These are phyloP conservation scores for Drosophila bunnanda DNA, from an alignment of 2,888 invertebrate species.

Conservation along the genomic window DNA sequence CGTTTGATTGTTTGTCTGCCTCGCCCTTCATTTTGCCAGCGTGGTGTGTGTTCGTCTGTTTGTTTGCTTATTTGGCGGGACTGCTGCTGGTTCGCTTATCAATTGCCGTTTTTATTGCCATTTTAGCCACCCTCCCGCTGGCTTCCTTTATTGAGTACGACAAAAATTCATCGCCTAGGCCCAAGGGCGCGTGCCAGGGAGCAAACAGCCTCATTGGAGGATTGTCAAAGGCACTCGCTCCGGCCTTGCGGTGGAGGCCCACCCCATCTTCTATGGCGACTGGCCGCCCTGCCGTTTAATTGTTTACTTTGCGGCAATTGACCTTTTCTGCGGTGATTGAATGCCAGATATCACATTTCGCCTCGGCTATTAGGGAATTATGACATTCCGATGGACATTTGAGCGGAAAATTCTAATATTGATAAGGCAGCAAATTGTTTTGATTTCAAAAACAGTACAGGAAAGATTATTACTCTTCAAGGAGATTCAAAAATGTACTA, in stretches of 20 bases:
- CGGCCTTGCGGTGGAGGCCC: slow-evolving; percentile 23
- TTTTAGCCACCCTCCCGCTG: slow-evolving; percentile 57
- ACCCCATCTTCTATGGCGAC: neutral
- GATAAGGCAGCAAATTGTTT: slow-evolving; percentile 1
- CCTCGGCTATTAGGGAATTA: slow-evolving; percentile 47
- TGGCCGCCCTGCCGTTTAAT: slow-evolving; percentile 64
- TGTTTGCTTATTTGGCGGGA: slow-evolving; percentile 75
- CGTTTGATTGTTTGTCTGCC: slow-evolving; percentile 79
- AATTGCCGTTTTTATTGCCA: slow-evolving; percentile 78
- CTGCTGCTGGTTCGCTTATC: slow-evolving; percentile 67
- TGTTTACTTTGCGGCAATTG: slow-evolving; percentile 75
- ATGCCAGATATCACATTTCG: slow-evolving; percentile 50
- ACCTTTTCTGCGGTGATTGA: slow-evolving; percentile 70
- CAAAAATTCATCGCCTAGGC: slow-evolving; percentile 60
- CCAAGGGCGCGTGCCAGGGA: slow-evolving; percentile 51
- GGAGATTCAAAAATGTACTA: no score
- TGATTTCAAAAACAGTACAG: neutral
- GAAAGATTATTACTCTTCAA: no score
- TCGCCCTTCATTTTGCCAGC: slow-evolving; percentile 38
- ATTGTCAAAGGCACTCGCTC: slow-evolving; percentile 44
- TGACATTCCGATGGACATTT: slow-evolving; percentile 46
- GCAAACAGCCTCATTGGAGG: slow-evolving; percentile 54
- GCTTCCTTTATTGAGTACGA: slow-evolving; percentile 67
- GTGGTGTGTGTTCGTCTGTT: slow-evolving; percentile 47
- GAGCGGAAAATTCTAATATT: slow-evolving; percentile 32